phyloP scores from a whole-genome alignment of 2,888 invertebrate species.

The Ichneumoninae sp. region DNA sequence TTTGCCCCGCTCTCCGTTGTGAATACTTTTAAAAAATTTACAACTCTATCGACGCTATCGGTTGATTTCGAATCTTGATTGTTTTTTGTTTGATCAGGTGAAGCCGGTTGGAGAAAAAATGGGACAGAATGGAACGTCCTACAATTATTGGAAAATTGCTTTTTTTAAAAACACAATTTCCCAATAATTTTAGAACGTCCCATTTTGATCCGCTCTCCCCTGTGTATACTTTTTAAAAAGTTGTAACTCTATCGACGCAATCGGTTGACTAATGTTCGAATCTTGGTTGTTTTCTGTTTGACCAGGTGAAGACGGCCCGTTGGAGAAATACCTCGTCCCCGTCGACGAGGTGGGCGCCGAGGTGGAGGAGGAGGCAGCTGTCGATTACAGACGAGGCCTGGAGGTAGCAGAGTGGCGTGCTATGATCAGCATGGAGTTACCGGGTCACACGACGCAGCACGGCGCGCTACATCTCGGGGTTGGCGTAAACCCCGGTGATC shows the following conservation, averaged over 20 bases:
- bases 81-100: conserved; percentile 45
- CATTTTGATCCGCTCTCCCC: background rate
- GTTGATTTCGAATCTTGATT: conserved; percentile 3
- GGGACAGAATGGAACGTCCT: no score
- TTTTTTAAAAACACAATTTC: no score
- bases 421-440: conserved; percentile 84
- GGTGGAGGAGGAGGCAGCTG: conserved; percentile 72
- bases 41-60: background rate
- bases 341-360: conserved; percentile 76
- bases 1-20: background rate
- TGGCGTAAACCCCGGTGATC: conserved; percentile 80
- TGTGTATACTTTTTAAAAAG: background rate
- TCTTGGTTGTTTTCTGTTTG: conserved; percentile 30
- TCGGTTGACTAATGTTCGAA: background rate
- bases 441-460: conserved; percentile 81
- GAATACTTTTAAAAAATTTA: background rate
- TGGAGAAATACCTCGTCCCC: conserved; percentile 76
- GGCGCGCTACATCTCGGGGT: conserved; percentile 81
- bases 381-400: conserved; percentile 76
- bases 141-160: no score
- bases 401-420: conserved; percentile 79
- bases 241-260: background rate
- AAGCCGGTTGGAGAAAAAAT: conserved; percentile 64
- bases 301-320: conserved; percentile 57
- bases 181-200: no score